Conservation (phyloP, 1,140 invertebrate species). For the Drosophila biarmipes region DNA sequence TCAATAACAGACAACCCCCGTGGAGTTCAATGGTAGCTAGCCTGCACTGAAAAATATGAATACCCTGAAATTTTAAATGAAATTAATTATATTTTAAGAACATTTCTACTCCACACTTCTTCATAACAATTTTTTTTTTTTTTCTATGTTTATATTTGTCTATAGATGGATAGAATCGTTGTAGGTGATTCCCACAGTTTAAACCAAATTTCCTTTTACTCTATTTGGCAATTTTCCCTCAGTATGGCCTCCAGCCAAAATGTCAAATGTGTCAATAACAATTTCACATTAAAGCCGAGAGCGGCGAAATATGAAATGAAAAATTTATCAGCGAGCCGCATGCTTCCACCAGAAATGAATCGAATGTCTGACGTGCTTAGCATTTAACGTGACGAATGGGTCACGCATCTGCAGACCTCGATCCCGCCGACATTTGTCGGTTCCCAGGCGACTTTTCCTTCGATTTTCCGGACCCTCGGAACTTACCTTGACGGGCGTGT, state of each 20-base stretch:
- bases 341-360: constrained; percentile 22
- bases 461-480: background rate
- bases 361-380: constrained; percentile 33
- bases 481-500: constrained; percentile 89
- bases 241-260: constrained; percentile 40
- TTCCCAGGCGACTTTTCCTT: constrained; percentile 2
- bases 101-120: no score
- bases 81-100: no score
- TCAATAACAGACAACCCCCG: constrained; percentile 53
- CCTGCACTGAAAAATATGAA: constrained; percentile 2
- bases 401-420: constrained; percentile 13
- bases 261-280: constrained; percentile 80
- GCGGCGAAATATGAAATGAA: constrained; percentile 59
- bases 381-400: constrained; percentile 41
- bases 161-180: background rate
- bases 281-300: constrained; percentile 54
- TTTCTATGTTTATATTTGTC: no score
- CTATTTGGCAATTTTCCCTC: background rate
- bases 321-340: constrained; percentile 49
- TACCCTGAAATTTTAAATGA: no score
- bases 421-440: constrained; percentile 6
- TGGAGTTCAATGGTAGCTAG: constrained; percentile 29
- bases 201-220: background rate
- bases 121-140: no score
- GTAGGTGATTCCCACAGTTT: background rate